A percentile compares a stretch with the other conserved stretches of the same genome.
phyloP scores from a whole-genome alignment of 2,113 vertebrate species.

The Dasyornis broadbenti region DNA sequence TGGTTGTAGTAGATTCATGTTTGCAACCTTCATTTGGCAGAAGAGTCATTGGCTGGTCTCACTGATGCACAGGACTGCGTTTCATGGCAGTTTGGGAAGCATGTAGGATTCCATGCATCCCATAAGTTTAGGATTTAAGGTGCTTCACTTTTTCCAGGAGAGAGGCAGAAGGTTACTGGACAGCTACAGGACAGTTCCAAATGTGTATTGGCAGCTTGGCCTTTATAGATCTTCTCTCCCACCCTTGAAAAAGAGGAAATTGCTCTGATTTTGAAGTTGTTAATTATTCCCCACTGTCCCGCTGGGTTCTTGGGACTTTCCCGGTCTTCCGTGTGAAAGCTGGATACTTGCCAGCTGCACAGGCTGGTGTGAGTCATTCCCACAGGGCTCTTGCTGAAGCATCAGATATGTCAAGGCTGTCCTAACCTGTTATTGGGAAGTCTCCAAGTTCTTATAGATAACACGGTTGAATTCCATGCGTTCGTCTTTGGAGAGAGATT shows the following conservation, averaged over 20 bases:
- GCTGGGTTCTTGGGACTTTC: neutral
- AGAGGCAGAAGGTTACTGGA: neutral
- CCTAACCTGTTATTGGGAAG: slow-evolving; percentile 28
- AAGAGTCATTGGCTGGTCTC: neutral
- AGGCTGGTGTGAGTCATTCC: neutral
- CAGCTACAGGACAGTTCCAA: neutral
- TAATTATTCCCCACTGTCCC: neutral
- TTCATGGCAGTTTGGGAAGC: neutral
- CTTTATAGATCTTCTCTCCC: neutral
- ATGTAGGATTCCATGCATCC: neutral
- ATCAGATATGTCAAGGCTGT: slow-evolving; percentile 27
- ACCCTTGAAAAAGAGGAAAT: neutral
- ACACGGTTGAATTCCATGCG: neutral
- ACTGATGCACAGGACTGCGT: neutral
- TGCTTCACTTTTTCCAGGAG: neutral
- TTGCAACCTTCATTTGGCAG: neutral
- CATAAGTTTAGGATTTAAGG: neutral
- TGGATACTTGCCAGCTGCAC: neutral
- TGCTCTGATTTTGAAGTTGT: neutral
- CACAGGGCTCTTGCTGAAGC: slow-evolving; percentile 32
- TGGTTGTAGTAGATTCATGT: neutral
- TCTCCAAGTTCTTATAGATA: neutral
- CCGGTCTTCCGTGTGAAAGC: neutral
- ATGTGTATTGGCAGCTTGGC: neutral
- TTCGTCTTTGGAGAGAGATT: neutral